Base-by-base conservation (phyloP, 2,113 vertebrate genomes). In the Ptilonorhynchus violaceus region DNA sequence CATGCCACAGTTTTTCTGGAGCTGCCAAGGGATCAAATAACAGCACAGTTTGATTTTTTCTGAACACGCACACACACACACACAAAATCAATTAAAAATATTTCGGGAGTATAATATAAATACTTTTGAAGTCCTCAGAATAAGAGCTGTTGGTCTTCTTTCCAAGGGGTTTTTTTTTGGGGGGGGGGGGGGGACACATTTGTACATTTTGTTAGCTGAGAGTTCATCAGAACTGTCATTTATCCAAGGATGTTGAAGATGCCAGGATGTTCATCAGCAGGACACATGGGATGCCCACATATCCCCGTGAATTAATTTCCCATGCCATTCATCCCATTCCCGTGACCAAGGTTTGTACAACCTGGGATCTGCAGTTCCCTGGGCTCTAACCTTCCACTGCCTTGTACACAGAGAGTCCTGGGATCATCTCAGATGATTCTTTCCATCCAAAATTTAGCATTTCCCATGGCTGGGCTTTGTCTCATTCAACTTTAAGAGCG, bases 171-270 rank as follows among this genome's bases (percentile, higher is more conserved):
- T 11, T 64, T 68, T 31, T 9, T 3, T 46, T 21, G 46, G 15
- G 10, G 6, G 7, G 7, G 11, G 7, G 4, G 8, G 24, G 11
- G 7, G 7, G 11, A 6, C 4, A 6, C 11, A 6, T 30, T 68
- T 52, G 23, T 22, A 41, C 6, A 50, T 4, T 46, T 83, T 39
- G 27, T 68, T 33, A 35, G 10, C 33, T 67, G 22, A 55, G 42
- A 79, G 49, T 31, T 69, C 33, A 56, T 66, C 59, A 80, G 41
- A 84, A 72, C 23, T 60, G 7, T 18, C 8, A 49, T 60, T 46
- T 64, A 14, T 31, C 5, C 56, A 37, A 46, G 21, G 56, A n/a
- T 42, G 20, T 67, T 49, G 35, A 44, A 47, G 15, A 27, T 44
- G 17, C 11, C 46, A 44, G 41, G 31, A 39, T 44, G 9, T 39